Evolutionary conservation across 1,140 invertebrate genomes (phyloP), one percentile per base, ranked within the genome.

Genomic region (Meloidogyne chitwoodi): DNA sequence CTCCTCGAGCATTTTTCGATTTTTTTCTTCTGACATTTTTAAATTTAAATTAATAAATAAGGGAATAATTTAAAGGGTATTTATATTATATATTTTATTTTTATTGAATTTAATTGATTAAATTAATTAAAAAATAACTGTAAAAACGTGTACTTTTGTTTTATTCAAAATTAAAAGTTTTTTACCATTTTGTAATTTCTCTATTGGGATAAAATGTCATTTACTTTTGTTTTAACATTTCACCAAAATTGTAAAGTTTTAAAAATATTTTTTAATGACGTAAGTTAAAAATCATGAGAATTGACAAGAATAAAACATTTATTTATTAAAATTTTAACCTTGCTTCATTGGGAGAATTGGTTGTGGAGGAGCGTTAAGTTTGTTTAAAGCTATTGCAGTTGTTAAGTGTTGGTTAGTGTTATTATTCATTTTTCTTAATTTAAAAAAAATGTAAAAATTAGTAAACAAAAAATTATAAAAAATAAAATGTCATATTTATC

Each of bases 1-100:
- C 11, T 76, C 75, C 12, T 76, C 44, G 2, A 76, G 61, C 22
- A 76, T 24, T 64, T 76, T 76, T n/a, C 68, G 38, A 44, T 76
- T 76, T 44, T 76, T 76, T 68, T 75, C 74, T 24, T 69, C 74
- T 75, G 48, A 6, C 48, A 56, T 56, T n/a, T n/a, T 56, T n/a
- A 56, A 56, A 56, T 56, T 4, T n/a, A 48, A 6, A n/a, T n/a
- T n/a, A 44, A 44, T n/a, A 48, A 6, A n/a, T n/a, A 16, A 44
- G 16, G 14, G 16, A n/a, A 1, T n/a, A n/a, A 22, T 19, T 4
- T 4, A 38, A 38, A 38, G 8, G 10, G 34, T 4, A 0, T 38
- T 38, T 38, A n/a, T n/a, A n/a, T 38, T 38, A 38, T 38, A 38
- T 10, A 38, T 38, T 8, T 38, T 38, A 4, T 38, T 38, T 38